Percentiles rank a stretch among this genome's conserved stretches.
These are phyloP conservation scores for Unio pictorum DNA, from an alignment of 2,888 invertebrate species.

Conservation along the genomic window DNA sequence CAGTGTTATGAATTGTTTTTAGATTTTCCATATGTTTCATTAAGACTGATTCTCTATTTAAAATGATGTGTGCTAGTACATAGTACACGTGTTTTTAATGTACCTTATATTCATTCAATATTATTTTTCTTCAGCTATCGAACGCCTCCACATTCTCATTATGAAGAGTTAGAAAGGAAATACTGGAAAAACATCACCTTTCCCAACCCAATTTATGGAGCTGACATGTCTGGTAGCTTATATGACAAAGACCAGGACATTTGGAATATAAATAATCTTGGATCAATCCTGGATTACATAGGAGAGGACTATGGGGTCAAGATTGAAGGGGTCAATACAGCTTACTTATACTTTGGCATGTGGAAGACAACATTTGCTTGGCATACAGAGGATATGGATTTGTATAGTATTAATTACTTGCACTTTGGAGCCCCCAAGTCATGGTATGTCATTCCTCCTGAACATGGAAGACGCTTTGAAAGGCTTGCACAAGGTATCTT, in stretches of 20 bases:
- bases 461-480: constrained; percentile 93
- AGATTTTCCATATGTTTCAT: too few relatives aligned
- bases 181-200: constrained; percentile 99
- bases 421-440: constrained; percentile 98
- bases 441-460: constrained; percentile 93
- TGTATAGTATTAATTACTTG: constrained; percentile 98
- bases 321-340: constrained; percentile 91
- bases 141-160: constrained; percentile 69
- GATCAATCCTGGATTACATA: constrained; percentile 94
- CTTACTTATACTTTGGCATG: constrained; percentile 99
- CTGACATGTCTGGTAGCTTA: constrained; percentile 96
- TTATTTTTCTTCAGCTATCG: constrained; percentile 47
- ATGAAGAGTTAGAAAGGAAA: constrained; percentile 78
- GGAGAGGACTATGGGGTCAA: constrained; percentile 92
- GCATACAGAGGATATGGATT: constrained; percentile 99
- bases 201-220: constrained; percentile 97
- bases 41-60: too few relatives aligned
- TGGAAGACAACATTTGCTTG: constrained; percentile 99
- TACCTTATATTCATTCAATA: background rate
- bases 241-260: constrained; percentile 85
- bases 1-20: too few relatives aligned
- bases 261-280: constrained; percentile 95
- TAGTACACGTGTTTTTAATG: background rate
- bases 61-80: too few relatives aligned
- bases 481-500: constrained; percentile 80